phyloP scores from a whole-genome alignment of 2,113 vertebrate species.

The Halcyon senegalensis region DNA sequence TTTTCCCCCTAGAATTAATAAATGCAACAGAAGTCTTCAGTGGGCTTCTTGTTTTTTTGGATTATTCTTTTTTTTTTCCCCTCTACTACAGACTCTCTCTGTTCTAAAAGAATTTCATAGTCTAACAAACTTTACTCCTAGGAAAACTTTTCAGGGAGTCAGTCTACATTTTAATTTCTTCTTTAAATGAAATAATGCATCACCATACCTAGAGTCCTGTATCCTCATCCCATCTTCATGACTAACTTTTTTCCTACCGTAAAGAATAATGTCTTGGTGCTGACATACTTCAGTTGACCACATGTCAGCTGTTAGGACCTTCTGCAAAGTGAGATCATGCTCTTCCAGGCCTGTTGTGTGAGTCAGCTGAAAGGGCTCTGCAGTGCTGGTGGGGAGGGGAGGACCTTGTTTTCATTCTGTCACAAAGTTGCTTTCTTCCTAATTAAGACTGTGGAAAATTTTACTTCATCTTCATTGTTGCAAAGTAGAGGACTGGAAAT shows the following conservation, averaged over 20 bases:
- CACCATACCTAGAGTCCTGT: not conserved
- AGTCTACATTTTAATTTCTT: not conserved
- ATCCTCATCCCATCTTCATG: not conserved
- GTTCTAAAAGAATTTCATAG: not conserved
- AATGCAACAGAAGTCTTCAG: not conserved
- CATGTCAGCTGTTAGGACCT: slow-evolving; percentile 10
- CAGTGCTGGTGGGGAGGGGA: not conserved
- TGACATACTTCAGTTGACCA: slow-evolving; percentile 36
- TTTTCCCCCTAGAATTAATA: not conserved
- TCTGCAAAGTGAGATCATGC: slow-evolving; percentile 6
- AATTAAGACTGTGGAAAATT: slow-evolving; percentile 22
- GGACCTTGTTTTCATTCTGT: not conserved
- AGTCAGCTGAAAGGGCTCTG: not conserved
- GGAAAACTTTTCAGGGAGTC: not conserved
- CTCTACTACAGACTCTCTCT: not conserved
- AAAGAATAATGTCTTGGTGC: not conserved
- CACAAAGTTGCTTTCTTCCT: not conserved
- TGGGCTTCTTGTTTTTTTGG: not conserved
- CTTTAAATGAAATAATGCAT: not conserved
- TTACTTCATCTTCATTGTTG: slow-evolving; percentile 26
- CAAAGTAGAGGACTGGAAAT: not conserved
- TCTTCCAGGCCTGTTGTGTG: not conserved
- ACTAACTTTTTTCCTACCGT: not conserved
- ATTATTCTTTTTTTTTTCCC: not conserved
- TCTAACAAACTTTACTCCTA: not conserved